Percentiles rank a stretch among this genome's conserved stretches.
phyloP scores from a whole-genome alignment of 2,113 vertebrate species.

The Tylochromis polylepis region DNA sequence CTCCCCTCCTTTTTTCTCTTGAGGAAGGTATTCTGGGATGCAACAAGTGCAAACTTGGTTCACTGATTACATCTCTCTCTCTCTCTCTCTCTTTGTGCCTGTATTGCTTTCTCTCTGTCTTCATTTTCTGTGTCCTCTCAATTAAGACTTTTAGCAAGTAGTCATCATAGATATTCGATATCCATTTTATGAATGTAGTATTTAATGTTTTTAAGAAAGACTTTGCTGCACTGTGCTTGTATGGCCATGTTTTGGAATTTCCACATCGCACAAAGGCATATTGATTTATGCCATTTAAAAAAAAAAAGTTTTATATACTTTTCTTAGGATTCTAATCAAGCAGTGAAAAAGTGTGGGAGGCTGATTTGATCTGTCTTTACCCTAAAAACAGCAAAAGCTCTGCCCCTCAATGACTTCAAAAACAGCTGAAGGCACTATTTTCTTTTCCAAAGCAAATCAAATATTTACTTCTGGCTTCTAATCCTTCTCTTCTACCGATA shows the following conservation, averaged over 20 bases:
- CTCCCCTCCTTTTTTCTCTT: constrained; percentile 47
- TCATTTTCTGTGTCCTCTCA: constrained; percentile 34
- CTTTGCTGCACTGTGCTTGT: neutral
- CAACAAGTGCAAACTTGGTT: constrained; percentile 72
- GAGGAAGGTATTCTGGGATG: constrained; percentile 61
- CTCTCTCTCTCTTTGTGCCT: constrained; percentile 17
- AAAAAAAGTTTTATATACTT: neutral
- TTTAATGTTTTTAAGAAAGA: neutral
- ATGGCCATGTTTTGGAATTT: neutral
- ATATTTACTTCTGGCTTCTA: neutral
- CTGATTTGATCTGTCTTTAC: neutral
- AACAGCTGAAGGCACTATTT: neutral
- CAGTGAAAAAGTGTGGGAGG: neutral
- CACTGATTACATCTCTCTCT: constrained; percentile 63
- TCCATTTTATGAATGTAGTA: neutral
- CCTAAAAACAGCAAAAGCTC: neutral
- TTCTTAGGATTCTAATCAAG: neutral
- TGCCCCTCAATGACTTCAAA: neutral
- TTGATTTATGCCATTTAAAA: neutral
- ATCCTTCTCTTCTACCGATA: neutral
- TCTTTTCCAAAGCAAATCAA: neutral
- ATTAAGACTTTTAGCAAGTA: constrained; percentile 35
- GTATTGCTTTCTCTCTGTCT: constrained; percentile 44
- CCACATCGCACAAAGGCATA: neutral
- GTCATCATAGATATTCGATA: constrained; percentile 19